phyloP scores from a whole-genome alignment of 2,113 vertebrate genomes.

The Manacus vitellinus region DNA sequence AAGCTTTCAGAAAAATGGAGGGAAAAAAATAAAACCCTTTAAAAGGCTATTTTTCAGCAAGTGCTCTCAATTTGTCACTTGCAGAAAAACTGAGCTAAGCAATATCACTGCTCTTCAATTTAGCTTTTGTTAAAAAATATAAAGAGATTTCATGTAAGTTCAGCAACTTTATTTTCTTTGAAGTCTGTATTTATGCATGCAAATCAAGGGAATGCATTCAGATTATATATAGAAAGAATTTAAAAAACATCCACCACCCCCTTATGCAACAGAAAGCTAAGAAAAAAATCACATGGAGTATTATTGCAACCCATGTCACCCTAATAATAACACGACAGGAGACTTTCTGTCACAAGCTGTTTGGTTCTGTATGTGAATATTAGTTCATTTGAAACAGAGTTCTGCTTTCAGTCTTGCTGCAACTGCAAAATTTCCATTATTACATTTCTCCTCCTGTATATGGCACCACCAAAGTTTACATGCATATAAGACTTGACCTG shows the following conservation, averaged over 20 bases:
- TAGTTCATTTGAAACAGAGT: neutral
- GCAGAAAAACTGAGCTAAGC: neutral
- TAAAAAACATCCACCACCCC: neutral
- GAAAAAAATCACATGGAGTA: neutral
- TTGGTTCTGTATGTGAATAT: neutral
- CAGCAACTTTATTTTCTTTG: slow-evolving; percentile 20
- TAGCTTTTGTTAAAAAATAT: neutral
- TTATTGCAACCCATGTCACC: neutral
- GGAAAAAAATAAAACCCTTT: neutral
- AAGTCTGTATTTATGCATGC: neutral
- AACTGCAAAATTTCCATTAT: neutral
- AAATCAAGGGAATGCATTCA: neutral
- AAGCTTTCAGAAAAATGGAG: neutral
- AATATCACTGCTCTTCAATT: neutral
- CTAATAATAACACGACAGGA: neutral
- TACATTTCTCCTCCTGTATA: neutral
- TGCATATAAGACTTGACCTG: neutral
- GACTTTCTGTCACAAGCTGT: neutral
- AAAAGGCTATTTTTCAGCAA: neutral
- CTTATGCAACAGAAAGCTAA: neutral
- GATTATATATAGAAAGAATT: slow-evolving; percentile 6
- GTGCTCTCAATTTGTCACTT: neutral
- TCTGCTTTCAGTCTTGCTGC: neutral
- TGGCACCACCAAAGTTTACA: neutral
- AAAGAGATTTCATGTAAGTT: neutral